Evolutionary conservation across 2,797 vertebrate species (phyloP).

Genomic region (Onychomys leucogaster): DNA sequence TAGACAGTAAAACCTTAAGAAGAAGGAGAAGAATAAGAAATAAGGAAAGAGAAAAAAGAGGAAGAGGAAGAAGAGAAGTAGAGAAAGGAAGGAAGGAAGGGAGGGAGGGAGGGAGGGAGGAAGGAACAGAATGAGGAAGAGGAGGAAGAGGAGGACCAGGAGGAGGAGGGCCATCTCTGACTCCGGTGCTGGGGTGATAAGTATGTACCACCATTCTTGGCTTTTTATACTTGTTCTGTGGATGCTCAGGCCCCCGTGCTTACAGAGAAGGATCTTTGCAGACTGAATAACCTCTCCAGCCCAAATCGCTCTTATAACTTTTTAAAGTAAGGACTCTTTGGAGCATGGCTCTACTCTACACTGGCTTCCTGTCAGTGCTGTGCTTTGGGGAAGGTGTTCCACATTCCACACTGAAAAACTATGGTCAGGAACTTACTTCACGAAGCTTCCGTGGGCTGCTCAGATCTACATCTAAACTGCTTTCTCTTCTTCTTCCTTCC

Average conservation of each 20-base stretch:
- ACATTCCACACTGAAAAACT: not conserved
- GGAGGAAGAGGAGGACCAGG: not conserved
- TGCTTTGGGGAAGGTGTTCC: not conserved
- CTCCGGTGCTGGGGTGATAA: not conserved
- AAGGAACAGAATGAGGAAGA: not conserved
- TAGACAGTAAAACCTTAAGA: not conserved
- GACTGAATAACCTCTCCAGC: not conserved
- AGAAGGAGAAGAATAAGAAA: not conserved
- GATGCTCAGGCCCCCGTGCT: not conserved
- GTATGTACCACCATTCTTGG: not conserved
- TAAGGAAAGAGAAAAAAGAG: rapidly evolving
- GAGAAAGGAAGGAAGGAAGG: rapidly evolving
- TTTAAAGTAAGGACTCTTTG: not conserved
- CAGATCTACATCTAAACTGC: not conserved
- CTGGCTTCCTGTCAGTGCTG: not conserved
- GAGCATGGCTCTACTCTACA: not conserved
- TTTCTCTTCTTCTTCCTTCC: not conserved
- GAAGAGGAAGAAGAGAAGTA: rapidly evolving
- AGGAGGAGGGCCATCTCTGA: not conserved
- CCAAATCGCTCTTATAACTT: not conserved
- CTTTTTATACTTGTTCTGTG: not conserved
- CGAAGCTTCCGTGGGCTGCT: not conserved
- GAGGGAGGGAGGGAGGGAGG: rapidly evolving
- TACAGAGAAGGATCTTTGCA: not conserved
- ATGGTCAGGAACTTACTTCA: not conserved